Evolutionary conservation across 2,113 vertebrate species (phyloP).

Genomic region (Corynorhinus townsendii): DNA sequence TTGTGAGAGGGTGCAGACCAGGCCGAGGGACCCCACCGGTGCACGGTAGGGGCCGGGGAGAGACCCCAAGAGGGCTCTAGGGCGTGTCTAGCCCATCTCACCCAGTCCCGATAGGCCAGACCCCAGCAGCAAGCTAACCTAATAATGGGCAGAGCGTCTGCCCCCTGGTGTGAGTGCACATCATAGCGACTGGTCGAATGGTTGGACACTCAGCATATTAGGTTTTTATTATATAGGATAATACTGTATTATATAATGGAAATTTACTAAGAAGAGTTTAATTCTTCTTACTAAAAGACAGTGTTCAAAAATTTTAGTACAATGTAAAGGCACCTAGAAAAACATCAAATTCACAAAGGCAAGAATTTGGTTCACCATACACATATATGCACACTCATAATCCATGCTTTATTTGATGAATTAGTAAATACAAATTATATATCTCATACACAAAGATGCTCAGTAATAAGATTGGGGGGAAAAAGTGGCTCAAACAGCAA

Average conservation of each 20-base stretch:
- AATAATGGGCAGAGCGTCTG: too few relatives aligned
- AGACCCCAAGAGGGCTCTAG: too few relatives aligned
- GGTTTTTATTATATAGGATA: neutral
- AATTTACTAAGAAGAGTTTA: neutral
- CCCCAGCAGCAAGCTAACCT: too few relatives aligned
- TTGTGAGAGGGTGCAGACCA: too few relatives aligned
- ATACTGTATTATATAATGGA: neutral
- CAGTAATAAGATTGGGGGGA: neutral
- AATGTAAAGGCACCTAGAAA: neutral
- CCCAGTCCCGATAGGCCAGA: too few relatives aligned
- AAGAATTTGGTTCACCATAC: neutral
- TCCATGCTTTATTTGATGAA: neutral
- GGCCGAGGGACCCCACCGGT: too few relatives aligned
- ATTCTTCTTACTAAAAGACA: neutral
- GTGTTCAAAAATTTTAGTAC: neutral
- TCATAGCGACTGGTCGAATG: too few relatives aligned
- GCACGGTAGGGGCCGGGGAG: too few relatives aligned
- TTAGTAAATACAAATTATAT: slow-evolving; percentile 23
- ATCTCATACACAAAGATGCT: neutral
- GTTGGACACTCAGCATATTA: too few relatives aligned
- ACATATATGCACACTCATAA: neutral
- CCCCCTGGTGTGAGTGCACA: too few relatives aligned
- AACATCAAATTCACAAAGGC: neutral
- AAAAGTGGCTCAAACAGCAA: neutral
- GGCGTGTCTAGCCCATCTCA: too few relatives aligned